Base-by-base conservation (phyloP, 2,797 vertebrate genomes). In the Sebastes steindachneri region DNA sequence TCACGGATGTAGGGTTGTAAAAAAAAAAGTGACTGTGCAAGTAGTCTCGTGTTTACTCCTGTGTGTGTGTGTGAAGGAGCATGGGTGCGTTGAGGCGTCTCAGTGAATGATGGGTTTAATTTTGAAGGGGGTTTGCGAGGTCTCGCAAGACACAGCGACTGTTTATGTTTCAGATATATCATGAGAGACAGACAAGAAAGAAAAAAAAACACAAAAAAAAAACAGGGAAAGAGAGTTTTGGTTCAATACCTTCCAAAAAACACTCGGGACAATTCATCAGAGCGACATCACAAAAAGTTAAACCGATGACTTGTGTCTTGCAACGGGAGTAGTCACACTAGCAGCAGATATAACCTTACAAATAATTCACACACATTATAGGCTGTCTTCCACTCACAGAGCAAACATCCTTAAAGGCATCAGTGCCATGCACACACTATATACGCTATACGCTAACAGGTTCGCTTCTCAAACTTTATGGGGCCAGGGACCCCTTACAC, bases 41-140 rank as follows among this genome's bases (percentile, higher is more conserved):
- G 53, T 14, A 48, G 48, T 29, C 9, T 54, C 19, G 7, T 62
- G 68, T 77, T 37, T 48, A 66, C 28, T 54, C 65, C 35, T 35
- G 37, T 54, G 54, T 59, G 63, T 68, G 60, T 35, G 54, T 68
- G 21, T 58, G 28, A 15, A 26, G 62, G 54, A n/a, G 3, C 45
- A 71, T 67, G 70, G 35, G 55, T 67, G 67, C 79, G 82, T 85
- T 82, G 74, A 84, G 64, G 69, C 73, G 69, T 84, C 89, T 68
- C 10, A 3, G 84, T 93, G 89, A 93, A 86, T 90, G 80, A 94
- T 92, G 73, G 77, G 53, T 91, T 91, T 92, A 84, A 93, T 93
- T 90, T 88, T 82, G 69, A 82, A 80, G 65, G 58, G 55, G 25
- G 80, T 80, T 79, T 84, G 78, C 57, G 63, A 84, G 79, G 67